Percentiles rank a stretch among this genome's conserved stretches.
Conservation (phyloP, 2,888 invertebrate genomes). For the Drosophila aldrichi region DNA sequence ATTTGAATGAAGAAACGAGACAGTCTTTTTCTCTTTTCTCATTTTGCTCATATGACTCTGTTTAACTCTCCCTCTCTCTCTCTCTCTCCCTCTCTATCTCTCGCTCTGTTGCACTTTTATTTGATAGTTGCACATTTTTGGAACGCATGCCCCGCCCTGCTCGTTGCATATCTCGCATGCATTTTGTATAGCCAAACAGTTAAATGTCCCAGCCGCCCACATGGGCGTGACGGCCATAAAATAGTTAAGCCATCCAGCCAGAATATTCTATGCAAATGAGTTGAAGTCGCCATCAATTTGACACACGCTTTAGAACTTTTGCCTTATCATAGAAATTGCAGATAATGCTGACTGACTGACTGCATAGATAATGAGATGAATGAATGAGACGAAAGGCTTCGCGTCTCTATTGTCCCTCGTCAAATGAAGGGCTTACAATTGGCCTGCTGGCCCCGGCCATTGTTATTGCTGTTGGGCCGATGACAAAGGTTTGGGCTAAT, state of each 20-base stretch:
- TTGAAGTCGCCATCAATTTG: conserved; percentile 1
- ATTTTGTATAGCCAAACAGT: conserved; percentile 1
- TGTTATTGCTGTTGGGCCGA: not conserved
- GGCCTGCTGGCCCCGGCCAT: not conserved
- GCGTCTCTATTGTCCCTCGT: conserved; percentile 1
- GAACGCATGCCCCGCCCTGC: not conserved
- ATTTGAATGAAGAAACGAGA: conserved; percentile 41
- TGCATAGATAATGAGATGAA: not conserved
- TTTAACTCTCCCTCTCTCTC: not conserved
- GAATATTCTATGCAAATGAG: conserved; percentile 13
- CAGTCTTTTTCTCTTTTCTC: conserved; percentile 18
- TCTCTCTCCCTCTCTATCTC: not conserved
- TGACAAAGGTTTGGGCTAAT: not conserved
- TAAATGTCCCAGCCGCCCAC: conserved; percentile 3
- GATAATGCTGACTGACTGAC: conserved; percentile 3
- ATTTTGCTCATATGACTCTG: not conserved
- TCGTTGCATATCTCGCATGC: conserved; percentile 1
- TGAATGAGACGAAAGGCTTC: not conserved
- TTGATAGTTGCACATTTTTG: conserved; percentile 26
- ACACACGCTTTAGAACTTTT: not conserved
- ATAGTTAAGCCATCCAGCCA: not conserved
- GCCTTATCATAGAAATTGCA: conserved; percentile 6
- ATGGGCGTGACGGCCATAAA: conserved; percentile 10
- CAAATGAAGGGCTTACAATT: conserved; percentile 1
- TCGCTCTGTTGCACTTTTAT: conserved; percentile 10